A percentile compares a stretch with the other conserved stretches of the same genome.
These are phyloP conservation scores for Neopipo cinnamomea DNA, from an alignment of 2,113 vertebrate species.

Conservation along the genomic window DNA sequence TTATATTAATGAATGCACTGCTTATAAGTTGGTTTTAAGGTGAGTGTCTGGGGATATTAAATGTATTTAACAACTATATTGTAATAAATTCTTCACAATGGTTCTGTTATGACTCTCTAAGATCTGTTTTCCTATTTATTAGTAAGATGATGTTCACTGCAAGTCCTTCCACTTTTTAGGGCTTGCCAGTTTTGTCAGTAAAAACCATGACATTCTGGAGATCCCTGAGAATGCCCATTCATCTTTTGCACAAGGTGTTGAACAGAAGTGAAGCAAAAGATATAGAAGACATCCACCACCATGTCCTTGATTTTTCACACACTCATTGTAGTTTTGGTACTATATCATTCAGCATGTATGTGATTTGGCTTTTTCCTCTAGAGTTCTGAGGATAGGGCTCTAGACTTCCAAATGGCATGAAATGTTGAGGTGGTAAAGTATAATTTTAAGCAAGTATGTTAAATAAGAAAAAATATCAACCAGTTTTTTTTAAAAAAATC, in stretches of 20 bases:
- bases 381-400: not conserved
- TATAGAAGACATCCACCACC: not conserved
- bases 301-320: accelerated
- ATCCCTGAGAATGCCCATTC: not conserved
- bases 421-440: not conserved
- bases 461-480: not conserved
- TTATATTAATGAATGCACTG: not conserved
- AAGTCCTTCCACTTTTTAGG: not conserved
- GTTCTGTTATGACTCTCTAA: not conserved
- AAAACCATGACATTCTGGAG: not conserved
- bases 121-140: not conserved
- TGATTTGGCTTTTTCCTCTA: not conserved
- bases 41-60: not conserved
- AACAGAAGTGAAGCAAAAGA: not conserved
- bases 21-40: not conserved
- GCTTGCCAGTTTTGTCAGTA: not conserved
- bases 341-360: not conserved
- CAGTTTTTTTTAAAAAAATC: not conserved
- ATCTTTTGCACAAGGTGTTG: not conserved
- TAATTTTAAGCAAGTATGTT: not conserved
- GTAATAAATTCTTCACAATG: not conserved
- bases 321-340: not conserved
- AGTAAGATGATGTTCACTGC: not conserved
- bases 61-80: not conserved
- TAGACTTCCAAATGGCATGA: not conserved